Conservation (phyloP, 2,113 vertebrate genomes). For the Trichomycterus rosablanca region DNA sequence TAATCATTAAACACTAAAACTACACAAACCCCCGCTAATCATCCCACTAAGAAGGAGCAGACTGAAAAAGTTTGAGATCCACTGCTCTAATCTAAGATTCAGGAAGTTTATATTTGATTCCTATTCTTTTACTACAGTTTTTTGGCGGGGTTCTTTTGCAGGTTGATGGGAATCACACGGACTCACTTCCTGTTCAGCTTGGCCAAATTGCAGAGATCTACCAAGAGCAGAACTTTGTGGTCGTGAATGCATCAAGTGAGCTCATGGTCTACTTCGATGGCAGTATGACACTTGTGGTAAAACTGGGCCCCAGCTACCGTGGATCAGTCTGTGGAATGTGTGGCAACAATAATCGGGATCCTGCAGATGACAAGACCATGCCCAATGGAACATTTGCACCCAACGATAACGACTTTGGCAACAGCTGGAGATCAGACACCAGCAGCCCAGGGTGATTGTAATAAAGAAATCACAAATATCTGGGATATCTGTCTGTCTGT, state of each 20-base stretch:
- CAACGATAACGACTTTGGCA: conserved; percentile 57
- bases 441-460: too few species aligned
- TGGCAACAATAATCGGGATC: conserved; percentile 59
- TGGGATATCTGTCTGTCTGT: neutral
- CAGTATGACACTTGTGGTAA: conserved; percentile 48
- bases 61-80: too few species aligned
- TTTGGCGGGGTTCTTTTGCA: too few species aligned
- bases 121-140: too few species aligned
- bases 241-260: conserved; percentile 41
- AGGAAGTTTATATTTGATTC: too few species aligned
- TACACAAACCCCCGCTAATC: too few species aligned
- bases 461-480: neutral
- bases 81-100: too few species aligned
- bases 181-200: conserved; percentile 28
- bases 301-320: conserved; percentile 21
- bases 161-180: conserved; percentile 49
- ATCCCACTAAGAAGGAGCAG: too few species aligned
- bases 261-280: conserved; percentile 57
- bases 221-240: conserved; percentile 42
- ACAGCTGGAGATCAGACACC: conserved; percentile 56
- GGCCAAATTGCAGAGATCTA: conserved; percentile 40
- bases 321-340: conserved; percentile 57
- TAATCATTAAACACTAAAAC: too few species aligned
- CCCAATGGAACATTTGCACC: conserved; percentile 51
- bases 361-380: conserved; percentile 58